phyloP scores from a whole-genome alignment of 1,140 invertebrate genomes.

The Brachionus plicatilis region DNA sequence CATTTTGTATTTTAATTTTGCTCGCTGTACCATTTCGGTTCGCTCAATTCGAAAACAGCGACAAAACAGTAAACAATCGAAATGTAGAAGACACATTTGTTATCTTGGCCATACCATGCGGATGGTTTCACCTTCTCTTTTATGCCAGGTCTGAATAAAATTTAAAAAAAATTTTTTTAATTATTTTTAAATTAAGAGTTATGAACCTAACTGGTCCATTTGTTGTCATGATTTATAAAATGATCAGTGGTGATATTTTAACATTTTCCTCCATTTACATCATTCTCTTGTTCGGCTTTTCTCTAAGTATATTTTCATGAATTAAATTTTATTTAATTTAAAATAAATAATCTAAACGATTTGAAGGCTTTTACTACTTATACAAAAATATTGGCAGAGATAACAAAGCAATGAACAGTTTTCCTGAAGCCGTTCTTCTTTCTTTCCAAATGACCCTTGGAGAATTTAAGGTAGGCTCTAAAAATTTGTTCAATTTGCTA shows the following conservation, averaged over 20 bases:
- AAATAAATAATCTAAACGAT: conserved; percentile 38
- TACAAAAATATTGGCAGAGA: conserved; percentile 69
- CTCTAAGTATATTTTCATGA: conserved; percentile 62
- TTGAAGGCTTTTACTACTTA: conserved; percentile 82
- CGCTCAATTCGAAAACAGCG: conserved; percentile 50
- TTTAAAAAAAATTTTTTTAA: not conserved
- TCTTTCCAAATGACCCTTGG: conserved; percentile 94
- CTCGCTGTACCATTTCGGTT: conserved; percentile 83
- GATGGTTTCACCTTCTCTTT: conserved; percentile 95
- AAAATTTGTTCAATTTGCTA: not conserved
- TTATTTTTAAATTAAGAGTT: conserved; percentile 65
- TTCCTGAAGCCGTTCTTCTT: conserved; percentile 85
- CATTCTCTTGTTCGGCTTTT: conserved; percentile 86
- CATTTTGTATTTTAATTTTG: conserved; percentile 85
- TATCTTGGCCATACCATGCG: conserved; percentile 81
- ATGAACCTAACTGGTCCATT: conserved; percentile 88
- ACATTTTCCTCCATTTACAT: conserved; percentile 92
- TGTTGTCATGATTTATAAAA: conserved; percentile 96
- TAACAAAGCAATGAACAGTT: conserved; percentile 60
- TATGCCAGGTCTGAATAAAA: conserved; percentile 77
- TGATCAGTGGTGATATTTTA: conserved; percentile 95
- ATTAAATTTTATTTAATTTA: not conserved
- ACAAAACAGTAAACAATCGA: not conserved
- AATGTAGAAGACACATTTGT: conserved; percentile 79
- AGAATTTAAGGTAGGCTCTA: conserved; percentile 77